phyloP scores from a whole-genome alignment of 2,797 vertebrate species.

The Chanos chanos region DNA sequence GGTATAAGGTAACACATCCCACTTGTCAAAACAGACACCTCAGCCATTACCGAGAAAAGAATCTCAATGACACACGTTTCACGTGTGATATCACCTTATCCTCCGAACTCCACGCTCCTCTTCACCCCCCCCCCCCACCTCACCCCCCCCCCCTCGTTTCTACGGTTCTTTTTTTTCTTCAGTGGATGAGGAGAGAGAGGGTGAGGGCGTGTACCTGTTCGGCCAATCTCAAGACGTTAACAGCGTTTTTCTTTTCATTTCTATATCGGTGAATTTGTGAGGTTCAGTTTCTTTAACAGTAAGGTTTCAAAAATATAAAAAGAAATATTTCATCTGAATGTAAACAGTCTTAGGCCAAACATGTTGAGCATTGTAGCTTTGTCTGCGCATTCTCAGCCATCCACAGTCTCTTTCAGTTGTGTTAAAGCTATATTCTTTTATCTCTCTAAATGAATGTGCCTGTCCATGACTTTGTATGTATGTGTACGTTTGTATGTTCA shows the following conservation, averaged over 20 bases:
- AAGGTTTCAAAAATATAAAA: no score
- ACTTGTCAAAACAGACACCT: conserved; percentile 41
- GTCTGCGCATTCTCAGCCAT: no score
- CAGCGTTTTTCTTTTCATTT: background rate
- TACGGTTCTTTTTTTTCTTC: background rate
- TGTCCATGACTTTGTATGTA: no score
- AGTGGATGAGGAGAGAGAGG: background rate
- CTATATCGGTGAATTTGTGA: background rate
- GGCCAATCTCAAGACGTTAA: background rate
- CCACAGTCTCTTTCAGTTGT: no score
- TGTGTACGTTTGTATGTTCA: no score
- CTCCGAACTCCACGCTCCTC: conserved; percentile 6
- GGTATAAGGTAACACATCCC: conserved; percentile 43
- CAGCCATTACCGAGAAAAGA: conserved; percentile 28
- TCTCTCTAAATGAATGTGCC: no score
- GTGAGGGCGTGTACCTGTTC: background rate
- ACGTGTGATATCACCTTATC: conserved; percentile 39
- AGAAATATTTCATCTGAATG: no score
- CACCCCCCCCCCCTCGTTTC: background rate
- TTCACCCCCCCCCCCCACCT: background rate
- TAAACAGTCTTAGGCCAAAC: no score
- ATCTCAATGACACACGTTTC: conserved; percentile 32
- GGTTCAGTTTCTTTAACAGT: background rate
- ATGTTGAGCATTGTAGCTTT: no score
- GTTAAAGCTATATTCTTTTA: no score